phyloP scores from a whole-genome alignment of 2,888 invertebrate species.

The Tyria jacobaeae region DNA sequence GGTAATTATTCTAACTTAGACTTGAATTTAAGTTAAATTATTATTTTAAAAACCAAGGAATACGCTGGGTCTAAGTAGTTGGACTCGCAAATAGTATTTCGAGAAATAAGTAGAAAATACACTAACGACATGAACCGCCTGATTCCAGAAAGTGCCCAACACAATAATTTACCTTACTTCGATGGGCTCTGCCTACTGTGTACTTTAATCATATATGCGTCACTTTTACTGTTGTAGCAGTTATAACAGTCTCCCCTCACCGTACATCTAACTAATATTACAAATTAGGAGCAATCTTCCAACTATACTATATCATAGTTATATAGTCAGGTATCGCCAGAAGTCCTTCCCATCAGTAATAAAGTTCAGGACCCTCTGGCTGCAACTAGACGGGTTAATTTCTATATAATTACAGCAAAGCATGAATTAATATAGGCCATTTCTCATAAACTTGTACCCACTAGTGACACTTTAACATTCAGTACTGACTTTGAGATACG shows the following conservation, averaged over 20 bases:
- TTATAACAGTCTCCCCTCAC: too few species aligned
- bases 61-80: too few species aligned
- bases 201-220: too few species aligned
- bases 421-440: constrained; percentile 47
- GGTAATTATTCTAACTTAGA: too few species aligned
- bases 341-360: constrained; percentile 12
- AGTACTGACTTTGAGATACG: constrained; percentile 33
- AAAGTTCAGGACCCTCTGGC: constrained; percentile 8
- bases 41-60: not conserved
- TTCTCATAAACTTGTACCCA: constrained; percentile 44
- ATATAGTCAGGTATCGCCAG: not conserved
- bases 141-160: too few species aligned
- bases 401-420: constrained; percentile 45
- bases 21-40: not conserved
- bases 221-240: too few species aligned
- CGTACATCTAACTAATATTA: not conserved
- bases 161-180: too few species aligned
- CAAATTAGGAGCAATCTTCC: not conserved
- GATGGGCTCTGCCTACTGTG: too few species aligned
- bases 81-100: too few species aligned
- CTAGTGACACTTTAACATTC: constrained; percentile 30
- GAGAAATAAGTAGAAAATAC: too few species aligned
- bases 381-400: constrained; percentile 45
- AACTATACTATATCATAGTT: constrained; percentile 1
- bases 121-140: too few species aligned